Percentiles rank a stretch among this genome's conserved stretches.
phyloP scores from a whole-genome alignment of 2,113 vertebrate genomes.

The Edolisoma coerulescens region DNA sequence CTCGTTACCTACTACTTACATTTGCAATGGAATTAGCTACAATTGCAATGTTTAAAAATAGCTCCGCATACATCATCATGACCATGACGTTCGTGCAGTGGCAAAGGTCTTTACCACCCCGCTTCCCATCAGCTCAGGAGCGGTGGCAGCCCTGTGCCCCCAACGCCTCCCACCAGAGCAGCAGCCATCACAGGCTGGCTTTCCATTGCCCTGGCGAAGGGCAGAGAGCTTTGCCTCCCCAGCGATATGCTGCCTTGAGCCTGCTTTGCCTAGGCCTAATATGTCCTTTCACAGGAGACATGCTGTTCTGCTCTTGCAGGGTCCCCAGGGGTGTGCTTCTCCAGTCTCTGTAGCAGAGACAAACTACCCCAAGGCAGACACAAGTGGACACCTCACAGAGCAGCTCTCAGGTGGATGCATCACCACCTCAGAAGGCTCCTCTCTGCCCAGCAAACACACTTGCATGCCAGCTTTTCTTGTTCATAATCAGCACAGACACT shows the following conservation, averaged over 20 bases:
- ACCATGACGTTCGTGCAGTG: background rate
- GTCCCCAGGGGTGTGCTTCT: background rate
- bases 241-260: background rate
- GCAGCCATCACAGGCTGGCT: background rate
- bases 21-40: background rate
- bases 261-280: background rate
- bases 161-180: fast-evolving
- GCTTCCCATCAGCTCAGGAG: background rate
- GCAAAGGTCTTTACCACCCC: background rate
- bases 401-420: fast-evolving
- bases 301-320: background rate
- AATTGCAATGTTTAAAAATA: background rate
- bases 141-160: background rate
- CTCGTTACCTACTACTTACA: background rate
- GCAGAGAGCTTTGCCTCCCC: background rate
- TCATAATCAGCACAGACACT: background rate
- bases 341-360: background rate
- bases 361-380: background rate
- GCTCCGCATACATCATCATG: no score
- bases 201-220: fast-evolving
- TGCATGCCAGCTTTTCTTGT: fast-evolving
- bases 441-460: background rate
- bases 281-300: background rate
- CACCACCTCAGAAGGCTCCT: background rate
- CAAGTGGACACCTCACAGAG: fast-evolving